Conservation (phyloP, 2,797 vertebrate genomes). For the Onychomys leucogaster region DNA sequence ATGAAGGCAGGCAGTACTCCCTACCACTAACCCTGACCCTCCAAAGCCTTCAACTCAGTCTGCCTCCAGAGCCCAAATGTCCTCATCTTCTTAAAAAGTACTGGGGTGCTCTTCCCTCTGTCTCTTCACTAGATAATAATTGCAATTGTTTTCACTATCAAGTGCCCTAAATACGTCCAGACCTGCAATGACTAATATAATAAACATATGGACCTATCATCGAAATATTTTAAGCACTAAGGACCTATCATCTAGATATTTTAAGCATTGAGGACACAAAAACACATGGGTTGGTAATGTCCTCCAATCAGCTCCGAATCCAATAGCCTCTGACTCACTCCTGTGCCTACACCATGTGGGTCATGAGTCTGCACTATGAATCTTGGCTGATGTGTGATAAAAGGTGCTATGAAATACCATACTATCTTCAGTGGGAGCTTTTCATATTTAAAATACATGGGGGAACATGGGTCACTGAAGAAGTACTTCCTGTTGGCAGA, state of each 20-base stretch:
- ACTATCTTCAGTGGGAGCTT: not conserved
- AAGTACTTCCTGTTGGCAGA: rapidly evolving
- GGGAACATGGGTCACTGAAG: not conserved
- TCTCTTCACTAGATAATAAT: not conserved
- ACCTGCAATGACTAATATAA: not conserved
- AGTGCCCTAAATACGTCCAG: not conserved
- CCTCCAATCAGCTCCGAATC: not conserved
- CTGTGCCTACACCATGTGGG: rapidly evolving
- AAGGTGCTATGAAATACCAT: rapidly evolving
- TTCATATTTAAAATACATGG: not conserved
- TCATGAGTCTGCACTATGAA: not conserved
- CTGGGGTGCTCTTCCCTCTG: not conserved
- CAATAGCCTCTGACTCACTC: not conserved
- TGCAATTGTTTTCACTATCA: not conserved
- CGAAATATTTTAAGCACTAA: not conserved
- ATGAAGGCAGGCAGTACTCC: rapidly evolving
- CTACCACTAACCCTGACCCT: not conserved
- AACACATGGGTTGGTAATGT: not conserved
- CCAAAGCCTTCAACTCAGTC: not conserved
- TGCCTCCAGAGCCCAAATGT: not conserved
- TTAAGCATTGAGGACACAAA: not conserved
- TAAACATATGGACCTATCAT: not conserved
- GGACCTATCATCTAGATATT: not conserved
- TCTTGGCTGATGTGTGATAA: no score
- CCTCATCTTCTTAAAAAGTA: not conserved